Percentiles rank a stretch among this genome's conserved stretches.
phyloP scores from a whole-genome alignment of 2,888 invertebrate species.

The Allacma fusca region DNA sequence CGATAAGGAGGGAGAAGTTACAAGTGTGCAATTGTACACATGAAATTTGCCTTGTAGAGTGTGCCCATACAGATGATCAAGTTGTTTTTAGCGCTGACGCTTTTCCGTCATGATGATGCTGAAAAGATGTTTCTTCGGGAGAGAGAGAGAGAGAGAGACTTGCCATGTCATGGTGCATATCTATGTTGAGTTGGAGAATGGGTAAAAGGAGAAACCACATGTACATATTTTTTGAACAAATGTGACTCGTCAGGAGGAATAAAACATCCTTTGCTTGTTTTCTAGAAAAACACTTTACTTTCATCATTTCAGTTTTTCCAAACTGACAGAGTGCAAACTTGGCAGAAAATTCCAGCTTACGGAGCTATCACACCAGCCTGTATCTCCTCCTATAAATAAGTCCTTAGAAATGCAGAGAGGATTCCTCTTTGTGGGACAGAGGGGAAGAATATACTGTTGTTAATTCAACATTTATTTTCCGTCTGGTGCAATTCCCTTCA shows the following conservation, averaged over 20 bases:
- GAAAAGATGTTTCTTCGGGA: neutral
- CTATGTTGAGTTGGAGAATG: neutral
- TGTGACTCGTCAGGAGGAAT: conserved; percentile 35
- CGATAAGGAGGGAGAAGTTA: neutral
- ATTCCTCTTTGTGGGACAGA: no score
- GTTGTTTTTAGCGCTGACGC: conserved; percentile 25
- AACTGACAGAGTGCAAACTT: conserved; percentile 31
- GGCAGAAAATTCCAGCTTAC: conserved; percentile 17
- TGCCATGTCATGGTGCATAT: conserved; percentile 35
- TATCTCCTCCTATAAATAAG: no score
- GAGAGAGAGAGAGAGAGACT: no score
- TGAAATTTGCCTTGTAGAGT: neutral
- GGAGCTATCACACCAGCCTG: no score
- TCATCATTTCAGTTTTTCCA: conserved; percentile 22
- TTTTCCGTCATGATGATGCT: conserved; percentile 37
- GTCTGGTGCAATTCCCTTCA: no score
- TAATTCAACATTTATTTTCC: no score
- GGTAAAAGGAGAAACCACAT: neutral
- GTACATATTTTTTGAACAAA: conserved; percentile 14
- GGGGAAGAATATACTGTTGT: no score
- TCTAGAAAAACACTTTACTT: conserved; percentile 34
- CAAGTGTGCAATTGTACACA: neutral
- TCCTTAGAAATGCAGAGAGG: no score
- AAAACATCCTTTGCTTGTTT: conserved; percentile 39
- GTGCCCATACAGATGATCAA: neutral